Evolutionary conservation across 2,888 invertebrate genomes (phyloP).

Genomic region (Aphidius colemani): DNA sequence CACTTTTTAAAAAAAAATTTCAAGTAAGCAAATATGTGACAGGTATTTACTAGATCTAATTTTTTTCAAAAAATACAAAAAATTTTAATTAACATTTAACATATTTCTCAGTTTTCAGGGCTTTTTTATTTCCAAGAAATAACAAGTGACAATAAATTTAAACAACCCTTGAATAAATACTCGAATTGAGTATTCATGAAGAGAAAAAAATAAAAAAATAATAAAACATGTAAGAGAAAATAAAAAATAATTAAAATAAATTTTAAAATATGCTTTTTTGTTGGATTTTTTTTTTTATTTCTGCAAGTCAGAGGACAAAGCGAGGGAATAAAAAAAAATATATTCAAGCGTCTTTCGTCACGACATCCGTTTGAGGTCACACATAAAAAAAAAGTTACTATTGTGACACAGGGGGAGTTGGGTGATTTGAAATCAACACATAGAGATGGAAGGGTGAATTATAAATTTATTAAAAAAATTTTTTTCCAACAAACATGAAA

Average conservation of each 20-base stretch:
- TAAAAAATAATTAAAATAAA: constrained; percentile 14
- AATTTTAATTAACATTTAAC: no score
- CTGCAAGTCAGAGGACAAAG: constrained; percentile 5
- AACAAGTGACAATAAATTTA: no score
- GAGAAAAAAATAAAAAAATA: background rate
- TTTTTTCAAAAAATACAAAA: no score
- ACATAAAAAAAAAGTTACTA: background rate
- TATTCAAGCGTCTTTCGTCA: constrained; percentile 20
- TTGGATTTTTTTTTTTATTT: constrained; percentile 1
- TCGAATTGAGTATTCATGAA: background rate
- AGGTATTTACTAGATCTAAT: no score
- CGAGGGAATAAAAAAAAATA: constrained; percentile 10
- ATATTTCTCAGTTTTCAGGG: no score
- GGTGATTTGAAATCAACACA: background rate
- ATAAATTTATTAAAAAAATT: constrained; percentile 21
- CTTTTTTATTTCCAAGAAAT: no score
- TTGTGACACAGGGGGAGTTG: constrained; percentile 3
- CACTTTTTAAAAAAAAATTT: no score
- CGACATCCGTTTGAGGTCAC: constrained; percentile 22
- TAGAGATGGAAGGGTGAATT: background rate
- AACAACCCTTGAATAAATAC: no score
- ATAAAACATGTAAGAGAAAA: background rate
- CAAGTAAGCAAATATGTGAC: no score
- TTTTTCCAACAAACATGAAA: constrained; percentile 14
- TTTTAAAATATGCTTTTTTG: constrained; percentile 13